Evolutionary conservation across 2,888 invertebrate species (phyloP), one percentile per base, ranked within the genome.

Genomic region (Silvanus unidentatus): DNA sequence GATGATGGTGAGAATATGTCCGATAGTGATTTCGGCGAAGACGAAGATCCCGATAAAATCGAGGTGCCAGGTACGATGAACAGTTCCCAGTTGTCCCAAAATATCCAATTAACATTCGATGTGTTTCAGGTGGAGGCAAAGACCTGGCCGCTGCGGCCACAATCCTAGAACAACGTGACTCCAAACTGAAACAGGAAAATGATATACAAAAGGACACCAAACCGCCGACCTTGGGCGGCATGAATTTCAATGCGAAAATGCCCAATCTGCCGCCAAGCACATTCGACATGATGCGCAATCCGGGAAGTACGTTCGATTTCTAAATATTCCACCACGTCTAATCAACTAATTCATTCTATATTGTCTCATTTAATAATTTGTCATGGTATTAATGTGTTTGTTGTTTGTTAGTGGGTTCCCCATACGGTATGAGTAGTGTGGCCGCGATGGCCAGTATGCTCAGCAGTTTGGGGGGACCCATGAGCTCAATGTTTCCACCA

Each of bases 1-100:
- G 70, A 69, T 43, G 70, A 79, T 51, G 65, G 70, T 45, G 75
- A 75, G 48, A 76, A 77, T 57, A 74, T 77, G 50, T 78, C 78
- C 32, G 80, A 78, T 36, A 80, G 80, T 28, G 88, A 88, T 68
- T 88, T 88, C 63, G 88, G 88, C 66, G 88, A 89, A 60, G 89
- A 89, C 69, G 90, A 88, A 60, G 92, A 92, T 77, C 92, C 92
- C 45, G 92, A 92, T 71, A 89, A 87, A 74, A 85, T 90, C 73
- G 88, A 90, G 79, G 90, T 92, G 36, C 91, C 91, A 69, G 91
- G 90, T 86, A 71, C 73, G 69, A 64, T n/a, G n/a, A n/a, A 40
- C 28, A n/a, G 9, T 30, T 5, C 41, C n/a, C n/a, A n/a, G n/a
- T n/a, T n/a, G n/a, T n/a, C n/a, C n/a, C 16, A n/a, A n/a, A n/a